A percentile compares a stretch with the other conserved stretches of the same genome.
phyloP scores from a whole-genome alignment of 2,113 vertebrate species.

The Numida meleagris region DNA sequence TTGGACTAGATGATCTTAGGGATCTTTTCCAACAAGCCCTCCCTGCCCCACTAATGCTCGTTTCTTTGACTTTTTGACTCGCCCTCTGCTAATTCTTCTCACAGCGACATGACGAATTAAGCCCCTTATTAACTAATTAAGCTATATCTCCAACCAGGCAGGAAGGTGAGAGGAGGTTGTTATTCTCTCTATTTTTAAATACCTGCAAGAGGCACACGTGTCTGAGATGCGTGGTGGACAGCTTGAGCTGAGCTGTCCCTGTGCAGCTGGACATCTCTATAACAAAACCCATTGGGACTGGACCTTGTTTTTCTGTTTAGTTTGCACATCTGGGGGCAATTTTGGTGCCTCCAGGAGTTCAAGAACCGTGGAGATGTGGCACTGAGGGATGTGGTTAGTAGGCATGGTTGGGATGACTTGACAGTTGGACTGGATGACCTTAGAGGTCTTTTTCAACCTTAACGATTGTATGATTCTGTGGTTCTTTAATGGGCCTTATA shows the following conservation, averaged over 20 bases:
- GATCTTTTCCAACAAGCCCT: background rate
- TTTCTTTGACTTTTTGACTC: background rate
- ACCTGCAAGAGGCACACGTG: background rate
- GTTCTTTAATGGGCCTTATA: background rate
- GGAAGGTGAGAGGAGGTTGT: slow-evolving; percentile 4
- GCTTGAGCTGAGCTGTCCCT: background rate
- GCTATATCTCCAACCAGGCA: slow-evolving; percentile 46
- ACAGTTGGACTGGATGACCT: too few species aligned
- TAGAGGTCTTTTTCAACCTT: too few species aligned
- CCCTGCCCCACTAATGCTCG: background rate
- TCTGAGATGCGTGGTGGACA: background rate
- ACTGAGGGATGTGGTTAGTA: too few species aligned
- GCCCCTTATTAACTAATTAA: slow-evolving; percentile 51
- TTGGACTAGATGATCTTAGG: too few species aligned
- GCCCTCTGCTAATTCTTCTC: slow-evolving; percentile 36
- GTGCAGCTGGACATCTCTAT: background rate
- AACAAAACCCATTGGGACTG: background rate
- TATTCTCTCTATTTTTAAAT: slow-evolving; percentile 60
- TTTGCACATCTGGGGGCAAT: background rate
- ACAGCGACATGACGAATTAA: slow-evolving; percentile 34
- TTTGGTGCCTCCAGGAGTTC: background rate
- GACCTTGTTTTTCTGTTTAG: background rate
- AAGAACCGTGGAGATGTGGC: too few species aligned
- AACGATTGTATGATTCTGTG: too few species aligned
- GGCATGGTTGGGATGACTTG: too few species aligned